Base-by-base conservation (phyloP, 2,888 invertebrate genomes). In the Spialia ferax region DNA sequence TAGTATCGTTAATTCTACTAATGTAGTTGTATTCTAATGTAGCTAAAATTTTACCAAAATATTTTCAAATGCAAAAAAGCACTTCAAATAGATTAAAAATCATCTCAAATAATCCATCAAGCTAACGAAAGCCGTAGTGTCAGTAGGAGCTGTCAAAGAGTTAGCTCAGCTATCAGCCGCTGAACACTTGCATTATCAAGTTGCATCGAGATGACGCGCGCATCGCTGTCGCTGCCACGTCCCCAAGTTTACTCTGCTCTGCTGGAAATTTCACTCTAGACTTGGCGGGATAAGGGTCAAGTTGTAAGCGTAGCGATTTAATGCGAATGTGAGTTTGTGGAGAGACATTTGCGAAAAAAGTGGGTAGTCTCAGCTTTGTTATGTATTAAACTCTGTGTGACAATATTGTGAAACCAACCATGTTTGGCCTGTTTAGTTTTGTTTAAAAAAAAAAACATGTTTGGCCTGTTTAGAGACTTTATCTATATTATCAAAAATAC, bases 221-320 rank as follows among this genome's bases (percentile, higher is more conserved):
- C 87, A 79, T 85, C 82, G 85, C 91, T 88, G 92, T 91, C 92
- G 81, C 84, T 84, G 82, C 87, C 91, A 89, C 85, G 88, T 89
- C 89, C 81, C 88, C 86, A 89, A 93, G 93, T 93, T 93, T 91
- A 86, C 91, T 89, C 88, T 83, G 82, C 87, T 87, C 81, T 84
- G 83, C 77, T 89, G 85, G 87, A 91, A 91, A 91, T 91, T 91
- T 91, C 91, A 88, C 89, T 88, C 87, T 78, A 87, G 89, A 90
- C 89, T 89, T 90, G 86, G 79, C 80, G 76, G 75, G 65, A 69
- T 42, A 67, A 26, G 81, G 82, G 65, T 29, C 76, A 80, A 85
- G 79, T 62, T 42, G 79, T 45, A 65, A 70, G 76, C 68, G 7
- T 2, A 42, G 55, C 38, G 61, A 8, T 20, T 8, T 22, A 22